A percentile compares a stretch with the other conserved stretches of the same genome.
Conservation (phyloP, 2,113 vertebrate genomes). For the Scophthalmus maximus region DNA sequence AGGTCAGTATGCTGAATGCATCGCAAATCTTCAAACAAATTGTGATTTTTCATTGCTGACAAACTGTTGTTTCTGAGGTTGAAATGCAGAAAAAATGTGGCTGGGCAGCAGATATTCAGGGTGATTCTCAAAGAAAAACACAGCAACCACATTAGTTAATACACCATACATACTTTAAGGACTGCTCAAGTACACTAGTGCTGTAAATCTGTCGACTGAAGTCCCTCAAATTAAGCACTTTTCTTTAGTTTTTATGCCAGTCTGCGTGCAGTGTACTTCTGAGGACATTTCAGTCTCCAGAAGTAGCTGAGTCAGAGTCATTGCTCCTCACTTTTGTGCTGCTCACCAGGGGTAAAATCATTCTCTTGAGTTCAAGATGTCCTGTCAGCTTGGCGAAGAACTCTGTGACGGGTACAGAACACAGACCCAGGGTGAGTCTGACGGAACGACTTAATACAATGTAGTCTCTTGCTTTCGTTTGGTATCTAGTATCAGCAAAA, state of each 20-base stretch:
- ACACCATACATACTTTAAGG: not conserved
- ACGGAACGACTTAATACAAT: not conserved
- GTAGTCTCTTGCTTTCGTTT: not conserved
- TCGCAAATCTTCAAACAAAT: slow-evolving; percentile 14
- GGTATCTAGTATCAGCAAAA: not conserved
- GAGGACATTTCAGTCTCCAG: not conserved
- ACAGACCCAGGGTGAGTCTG: too few species aligned
- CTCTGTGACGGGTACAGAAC: too few species aligned
- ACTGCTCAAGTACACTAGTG: not conserved
- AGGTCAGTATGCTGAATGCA: slow-evolving; percentile 21
- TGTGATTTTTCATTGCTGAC: slow-evolving; percentile 40
- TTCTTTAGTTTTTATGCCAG: too few species aligned
- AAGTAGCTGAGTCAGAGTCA: not conserved
- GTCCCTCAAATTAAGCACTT: too few species aligned
- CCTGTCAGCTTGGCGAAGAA: not conserved
- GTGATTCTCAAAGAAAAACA: slow-evolving; percentile 40
- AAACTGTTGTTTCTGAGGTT: slow-evolving; percentile 27
- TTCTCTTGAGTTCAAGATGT: not conserved
- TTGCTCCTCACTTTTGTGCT: not conserved
- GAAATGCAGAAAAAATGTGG: slow-evolving; percentile 6
- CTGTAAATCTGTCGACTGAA: not conserved
- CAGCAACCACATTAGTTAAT: not conserved
- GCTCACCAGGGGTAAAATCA: not conserved
- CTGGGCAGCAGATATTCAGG: slow-evolving; percentile 30
- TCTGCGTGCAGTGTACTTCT: not conserved